Conservation (phyloP, 2,113 vertebrate species). For the Plectropomus leopardus region DNA sequence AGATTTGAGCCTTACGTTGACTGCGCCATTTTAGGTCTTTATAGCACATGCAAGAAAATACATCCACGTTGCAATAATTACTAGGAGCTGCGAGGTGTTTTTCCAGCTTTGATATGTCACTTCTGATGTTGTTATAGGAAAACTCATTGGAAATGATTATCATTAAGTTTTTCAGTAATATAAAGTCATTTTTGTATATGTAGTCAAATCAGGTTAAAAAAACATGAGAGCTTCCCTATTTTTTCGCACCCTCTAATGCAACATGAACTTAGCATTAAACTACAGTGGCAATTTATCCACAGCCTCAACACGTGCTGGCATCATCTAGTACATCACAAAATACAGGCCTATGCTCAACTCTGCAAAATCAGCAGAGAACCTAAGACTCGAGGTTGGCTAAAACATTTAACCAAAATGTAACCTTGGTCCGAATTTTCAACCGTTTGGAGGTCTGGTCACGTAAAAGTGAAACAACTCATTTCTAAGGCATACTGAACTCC, state of each 20-base stretch:
- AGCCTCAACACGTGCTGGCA: neutral
- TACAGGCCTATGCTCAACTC: neutral
- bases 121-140: neutral
- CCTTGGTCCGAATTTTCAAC: slow-evolving; percentile 12
- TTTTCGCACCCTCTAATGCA: neutral
- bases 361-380: neutral
- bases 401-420: neutral
- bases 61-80: slow-evolving; percentile 1
- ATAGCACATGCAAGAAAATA: slow-evolving; percentile 15
- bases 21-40: neutral
- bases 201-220: slow-evolving; percentile 1
- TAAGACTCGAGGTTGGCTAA: neutral
- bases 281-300: slow-evolving; percentile 3
- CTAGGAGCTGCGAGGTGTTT: neutral
- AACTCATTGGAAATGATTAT: neutral
- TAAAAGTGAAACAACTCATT: neutral
- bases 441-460: slow-evolving; percentile 26
- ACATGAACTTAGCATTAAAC: neutral
- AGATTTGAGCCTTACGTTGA: slow-evolving; percentile 5
- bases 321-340: neutral
- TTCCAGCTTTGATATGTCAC: neutral
- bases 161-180: neutral
- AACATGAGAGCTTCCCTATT: neutral
- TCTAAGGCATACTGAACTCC: neutral
- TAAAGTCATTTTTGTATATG: neutral